These are phyloP conservation scores for Caenorhabditis doughertyi DNA, from an alignment of 2,888 invertebrate genomes.

Conservation along the genomic window DNA sequence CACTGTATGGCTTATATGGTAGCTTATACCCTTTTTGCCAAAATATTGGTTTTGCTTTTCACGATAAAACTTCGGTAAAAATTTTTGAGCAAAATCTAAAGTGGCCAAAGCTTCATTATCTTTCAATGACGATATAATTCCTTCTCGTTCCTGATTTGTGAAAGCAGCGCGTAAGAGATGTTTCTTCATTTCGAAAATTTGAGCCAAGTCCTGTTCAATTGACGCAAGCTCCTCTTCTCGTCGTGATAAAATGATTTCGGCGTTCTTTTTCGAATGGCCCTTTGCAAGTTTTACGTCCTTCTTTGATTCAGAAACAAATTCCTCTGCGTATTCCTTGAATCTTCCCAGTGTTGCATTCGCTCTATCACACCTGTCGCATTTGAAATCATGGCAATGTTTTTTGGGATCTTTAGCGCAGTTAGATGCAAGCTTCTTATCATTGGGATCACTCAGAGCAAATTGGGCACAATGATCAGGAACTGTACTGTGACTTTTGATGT, in stretches of 20 bases:
- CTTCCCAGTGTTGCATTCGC: too few relatives aligned
- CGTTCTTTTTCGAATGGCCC: not conserved
- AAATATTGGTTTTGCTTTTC: slow-evolving; percentile 6
- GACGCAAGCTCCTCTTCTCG: too few relatives aligned
- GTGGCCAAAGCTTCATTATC: slow-evolving; percentile 21
- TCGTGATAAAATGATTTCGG: too few relatives aligned
- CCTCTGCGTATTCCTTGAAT: too few relatives aligned
- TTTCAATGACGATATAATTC: not conserved
- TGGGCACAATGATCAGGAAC: slow-evolving; percentile 51
- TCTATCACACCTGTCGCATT: slow-evolving; percentile 42
- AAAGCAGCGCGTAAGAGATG: slow-evolving; percentile 9
- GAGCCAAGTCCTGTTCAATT: not conserved
- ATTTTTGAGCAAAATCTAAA: slow-evolving; percentile 32
- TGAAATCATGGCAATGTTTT: slow-evolving; percentile 37
- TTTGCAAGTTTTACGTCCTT: too few relatives aligned
- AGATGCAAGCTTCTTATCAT: not conserved
- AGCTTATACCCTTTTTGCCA: slow-evolving; percentile 1
- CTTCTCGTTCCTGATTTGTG: slow-evolving; percentile 5
- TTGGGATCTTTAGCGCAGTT: not conserved
- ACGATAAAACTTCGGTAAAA: not conserved
- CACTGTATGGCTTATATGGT: slow-evolving; percentile 5
- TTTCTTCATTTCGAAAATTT: slow-evolving; percentile 19
- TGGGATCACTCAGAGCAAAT: slow-evolving; percentile 42
- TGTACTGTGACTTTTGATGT: slow-evolving; percentile 25
- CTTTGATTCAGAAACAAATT: too few relatives aligned